Percentiles rank a stretch among this genome's conserved stretches.
Conservation (phyloP, 2,113 vertebrate species). For the Antennarius striatus region DNA sequence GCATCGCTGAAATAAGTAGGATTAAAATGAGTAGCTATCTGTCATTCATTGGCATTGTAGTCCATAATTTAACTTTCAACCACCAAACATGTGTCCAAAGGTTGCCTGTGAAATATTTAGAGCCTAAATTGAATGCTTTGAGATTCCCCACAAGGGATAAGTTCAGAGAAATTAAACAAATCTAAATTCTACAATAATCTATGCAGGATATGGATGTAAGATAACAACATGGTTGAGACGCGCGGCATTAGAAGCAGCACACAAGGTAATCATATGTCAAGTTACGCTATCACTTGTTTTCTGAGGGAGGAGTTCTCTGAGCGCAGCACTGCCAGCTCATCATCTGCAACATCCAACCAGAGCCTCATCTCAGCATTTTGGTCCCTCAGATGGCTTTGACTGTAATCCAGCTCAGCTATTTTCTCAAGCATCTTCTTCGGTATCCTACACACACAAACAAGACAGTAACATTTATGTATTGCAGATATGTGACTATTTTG, state of each 20-base stretch:
- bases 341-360: constrained; percentile 61
- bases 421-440: constrained; percentile 52
- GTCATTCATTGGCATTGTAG: not conserved
- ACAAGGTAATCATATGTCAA: not conserved
- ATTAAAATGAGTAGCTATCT: not conserved
- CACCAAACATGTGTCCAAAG: no score
- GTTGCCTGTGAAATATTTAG: no score
- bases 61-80: no score
- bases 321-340: constrained; percentile 49
- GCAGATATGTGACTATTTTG: no score
- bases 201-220: not conserved
- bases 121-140: no score
- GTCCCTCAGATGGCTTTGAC: constrained; percentile 38
- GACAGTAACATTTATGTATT: not conserved
- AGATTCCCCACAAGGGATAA: no score
- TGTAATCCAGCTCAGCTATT: constrained; percentile 55
- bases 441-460: constrained; percentile 25
- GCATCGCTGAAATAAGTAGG: not conserved
- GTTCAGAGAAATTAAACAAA: no score
- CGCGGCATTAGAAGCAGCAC: no score
- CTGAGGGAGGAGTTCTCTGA: constrained; percentile 46
- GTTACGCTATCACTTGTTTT: constrained; percentile 59
- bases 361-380: constrained; percentile 51
- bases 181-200: no score
- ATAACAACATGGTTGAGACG: not conserved